Percentiles rank a stretch among this genome's conserved stretches.
Conservation (phyloP, 2,888 invertebrate genomes). For the Parnassius mnemosyne region DNA sequence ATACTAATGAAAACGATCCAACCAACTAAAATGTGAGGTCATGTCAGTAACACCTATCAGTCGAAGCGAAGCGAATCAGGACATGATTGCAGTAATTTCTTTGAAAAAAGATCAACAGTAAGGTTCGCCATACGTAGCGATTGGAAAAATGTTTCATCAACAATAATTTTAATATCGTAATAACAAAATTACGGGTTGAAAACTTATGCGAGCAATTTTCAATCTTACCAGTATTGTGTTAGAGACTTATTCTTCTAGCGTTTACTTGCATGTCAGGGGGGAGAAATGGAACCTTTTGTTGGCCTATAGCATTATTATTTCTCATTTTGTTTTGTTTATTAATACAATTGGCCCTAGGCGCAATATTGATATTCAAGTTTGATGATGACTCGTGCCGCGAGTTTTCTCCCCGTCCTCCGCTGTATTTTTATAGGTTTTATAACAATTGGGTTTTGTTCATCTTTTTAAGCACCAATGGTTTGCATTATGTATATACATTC, state of each 20-base stretch:
- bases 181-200: slow-evolving; percentile 78
- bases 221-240: slow-evolving; percentile 60
- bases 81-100: slow-evolving; percentile 77
- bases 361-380: slow-evolving; percentile 81
- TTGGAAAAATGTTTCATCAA: slow-evolving; percentile 80
- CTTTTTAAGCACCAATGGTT: slow-evolving; percentile 52
- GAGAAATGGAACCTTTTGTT: slow-evolving; percentile 81
- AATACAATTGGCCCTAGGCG: slow-evolving; percentile 81
- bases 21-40: slow-evolving; percentile 48
- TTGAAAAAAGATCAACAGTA: slow-evolving; percentile 74
- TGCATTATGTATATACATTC: slow-evolving; percentile 30
- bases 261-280: slow-evolving; percentile 67
- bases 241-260: slow-evolving; percentile 60
- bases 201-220: slow-evolving; percentile 61
- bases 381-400: slow-evolving; percentile 74
- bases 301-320: slow-evolving; percentile 81
- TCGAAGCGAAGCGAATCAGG: slow-evolving; percentile 58
- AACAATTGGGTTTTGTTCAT: slow-evolving; percentile 62
- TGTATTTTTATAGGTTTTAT: slow-evolving; percentile 74
- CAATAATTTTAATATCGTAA: slow-evolving; percentile 80
- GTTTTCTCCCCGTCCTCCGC: slow-evolving; percentile 61
- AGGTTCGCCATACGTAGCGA: slow-evolving; percentile 76
- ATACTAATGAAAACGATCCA: slow-evolving; percentile 30
- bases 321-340: slow-evolving; percentile 81
- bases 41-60: slow-evolving; percentile 66